phyloP scores from a whole-genome alignment of 2,888 invertebrate genomes.

The Yponomeuta cagnagella region DNA sequence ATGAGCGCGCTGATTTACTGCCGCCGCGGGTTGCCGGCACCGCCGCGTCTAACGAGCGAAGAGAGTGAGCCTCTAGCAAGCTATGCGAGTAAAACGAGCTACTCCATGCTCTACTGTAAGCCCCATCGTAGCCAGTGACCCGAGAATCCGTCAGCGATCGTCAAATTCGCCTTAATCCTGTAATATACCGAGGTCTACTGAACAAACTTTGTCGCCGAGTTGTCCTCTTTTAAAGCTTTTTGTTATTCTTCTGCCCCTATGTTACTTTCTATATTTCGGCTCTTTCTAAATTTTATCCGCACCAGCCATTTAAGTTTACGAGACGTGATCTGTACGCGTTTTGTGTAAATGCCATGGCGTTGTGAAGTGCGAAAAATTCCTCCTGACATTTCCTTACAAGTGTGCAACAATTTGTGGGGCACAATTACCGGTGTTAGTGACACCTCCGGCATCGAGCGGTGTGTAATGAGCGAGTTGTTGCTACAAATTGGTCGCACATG shows the following conservation, averaged over 20 bases:
- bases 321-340: too few relatives aligned
- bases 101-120: not conserved
- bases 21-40: constrained; percentile 26
- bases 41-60: constrained; percentile 7
- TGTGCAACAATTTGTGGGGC: constrained; percentile 47
- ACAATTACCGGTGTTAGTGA: constrained; percentile 58
- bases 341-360: not conserved
- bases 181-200: not conserved
- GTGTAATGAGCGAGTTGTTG: constrained; percentile 60
- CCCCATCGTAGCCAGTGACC: not conserved
- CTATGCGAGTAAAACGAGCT: not conserved
- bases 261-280: too few relatives aligned
- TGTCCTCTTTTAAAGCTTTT: constrained; percentile 6
- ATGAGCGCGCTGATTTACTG: constrained; percentile 44
- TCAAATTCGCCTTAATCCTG: not conserved
- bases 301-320: too few relatives aligned
- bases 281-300: too few relatives aligned
- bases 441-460: constrained; percentile 61
- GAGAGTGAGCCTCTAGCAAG: constrained; percentile 1
- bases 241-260: not conserved
- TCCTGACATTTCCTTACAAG: not conserved
- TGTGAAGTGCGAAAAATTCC: not conserved
- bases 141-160: not conserved
- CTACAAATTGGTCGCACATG: constrained; percentile 72
- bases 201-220: not conserved